Base-by-base conservation (phyloP, 2,797 vertebrate genomes). In the Vipera ursinii region DNA sequence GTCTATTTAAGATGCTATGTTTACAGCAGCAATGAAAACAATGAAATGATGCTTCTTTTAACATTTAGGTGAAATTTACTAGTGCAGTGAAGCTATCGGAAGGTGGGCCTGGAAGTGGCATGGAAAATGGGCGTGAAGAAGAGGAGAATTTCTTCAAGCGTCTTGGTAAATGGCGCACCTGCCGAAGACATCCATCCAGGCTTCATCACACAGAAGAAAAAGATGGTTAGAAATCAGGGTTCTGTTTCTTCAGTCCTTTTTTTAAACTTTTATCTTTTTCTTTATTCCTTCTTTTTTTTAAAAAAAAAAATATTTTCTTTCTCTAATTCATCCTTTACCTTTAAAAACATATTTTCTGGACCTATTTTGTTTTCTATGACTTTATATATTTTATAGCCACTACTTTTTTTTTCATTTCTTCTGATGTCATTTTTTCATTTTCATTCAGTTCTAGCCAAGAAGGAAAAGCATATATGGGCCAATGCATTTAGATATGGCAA, bases 121-220 rank as follows among this genome's bases (percentile, higher is more conserved):
- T 98, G 92, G 99, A 99, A 96, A 99, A 98, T 0, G 98, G 98
- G 92, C 97, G 98, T 95, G 99, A 99, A 7, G 99, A 99, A 98
- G 99, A 99, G 98, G 99, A 99, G 97, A 99, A 99, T 98, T 99
- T 99, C 98, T 99, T 99, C 98, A 99, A 99, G 98, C 98, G 99
- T 98, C 99, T 99, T 96, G 99, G 99, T 99, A 99, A 99, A 99
- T 99, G 98, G 98, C 98, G 98, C 97, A 98, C 98, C 97, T 98
- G 98, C 98, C 98, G 98, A 98, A 98, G 98, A 98, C 98, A 98
- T 97, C 98, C 98, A 97, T 99, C 98, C 98, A 98, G 97, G 97
- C 98, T 99, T 98, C 98, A 98, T 98, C 98, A 98, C 98, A 98
- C 97, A 98, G 98, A 99, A 98, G 98, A 99, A 98, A 99, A 98